Conservation (phyloP, 1,140 invertebrate genomes). For the Lepidostoma basale region DNA sequence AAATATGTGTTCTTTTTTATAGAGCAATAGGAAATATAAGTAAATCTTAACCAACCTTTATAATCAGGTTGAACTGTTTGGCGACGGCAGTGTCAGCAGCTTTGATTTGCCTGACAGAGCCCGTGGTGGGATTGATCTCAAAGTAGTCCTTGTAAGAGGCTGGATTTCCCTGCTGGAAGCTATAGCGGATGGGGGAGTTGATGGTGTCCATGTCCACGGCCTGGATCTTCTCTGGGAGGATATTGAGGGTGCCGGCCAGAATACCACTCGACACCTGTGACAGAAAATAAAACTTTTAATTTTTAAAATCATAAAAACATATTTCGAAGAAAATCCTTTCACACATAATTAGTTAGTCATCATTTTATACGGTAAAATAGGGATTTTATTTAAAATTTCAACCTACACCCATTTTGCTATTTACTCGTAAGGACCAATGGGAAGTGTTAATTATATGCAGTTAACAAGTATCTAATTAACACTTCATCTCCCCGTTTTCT, state of each 20-base stretch:
- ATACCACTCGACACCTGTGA: slow-evolving; percentile 80
- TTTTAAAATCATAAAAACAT: too few species aligned
- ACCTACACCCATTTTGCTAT: too few species aligned
- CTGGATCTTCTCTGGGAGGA: slow-evolving; percentile 87
- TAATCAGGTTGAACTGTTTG: slow-evolving; percentile 68
- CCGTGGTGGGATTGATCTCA: slow-evolving; percentile 79
- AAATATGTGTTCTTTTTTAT: too few species aligned
- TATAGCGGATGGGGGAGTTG: slow-evolving; percentile 79
- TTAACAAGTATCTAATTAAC: too few species aligned
- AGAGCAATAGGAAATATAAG: background rate
- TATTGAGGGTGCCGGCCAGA: slow-evolving; percentile 78
- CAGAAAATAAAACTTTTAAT: too few species aligned
- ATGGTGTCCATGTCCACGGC: slow-evolving; percentile 88
- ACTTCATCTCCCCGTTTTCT: too few species aligned
- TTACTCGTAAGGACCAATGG: too few species aligned
- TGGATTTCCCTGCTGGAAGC: slow-evolving; percentile 79
- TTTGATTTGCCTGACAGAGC: slow-evolving; percentile 78
- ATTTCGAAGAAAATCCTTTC: too few species aligned
- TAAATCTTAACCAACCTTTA: slow-evolving; percentile 57
- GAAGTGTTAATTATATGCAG: too few species aligned
- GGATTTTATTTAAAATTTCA: too few species aligned
- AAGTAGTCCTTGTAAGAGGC: slow-evolving; percentile 80
- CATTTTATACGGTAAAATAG: too few species aligned
- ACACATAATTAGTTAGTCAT: too few species aligned
- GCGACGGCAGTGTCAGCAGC: slow-evolving; percentile 79